Percentiles rank a stretch among this genome's conserved stretches.
Conservation (phyloP, 2,113 vertebrate genomes). For the Glareola pratincola region DNA sequence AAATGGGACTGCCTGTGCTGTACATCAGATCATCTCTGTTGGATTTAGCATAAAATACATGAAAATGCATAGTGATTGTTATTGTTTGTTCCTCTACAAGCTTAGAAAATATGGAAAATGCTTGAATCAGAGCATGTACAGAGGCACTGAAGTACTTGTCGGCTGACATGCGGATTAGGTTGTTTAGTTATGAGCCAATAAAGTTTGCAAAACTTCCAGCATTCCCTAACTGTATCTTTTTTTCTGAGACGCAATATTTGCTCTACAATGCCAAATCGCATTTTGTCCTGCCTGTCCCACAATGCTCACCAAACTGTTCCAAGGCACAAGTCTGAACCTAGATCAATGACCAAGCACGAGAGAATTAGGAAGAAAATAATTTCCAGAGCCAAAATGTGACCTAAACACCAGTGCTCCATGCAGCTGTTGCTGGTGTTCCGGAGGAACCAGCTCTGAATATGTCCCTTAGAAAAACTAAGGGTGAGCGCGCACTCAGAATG, state of each 20-base stretch:
- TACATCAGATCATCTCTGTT: neutral
- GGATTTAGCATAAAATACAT: neutral
- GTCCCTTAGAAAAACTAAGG: neutral
- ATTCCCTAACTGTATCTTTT: neutral
- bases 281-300: neutral
- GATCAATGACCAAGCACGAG: neutral
- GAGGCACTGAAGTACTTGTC: neutral
- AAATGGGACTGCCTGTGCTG: neutral
- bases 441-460: neutral
- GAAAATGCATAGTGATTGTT: neutral
- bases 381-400: neutral
- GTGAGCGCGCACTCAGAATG: neutral
- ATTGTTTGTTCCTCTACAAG: neutral
- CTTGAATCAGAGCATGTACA: neutral
- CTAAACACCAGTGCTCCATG: neutral
- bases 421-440: neutral
- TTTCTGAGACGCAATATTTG: neutral
- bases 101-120: neutral
- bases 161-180: neutral
- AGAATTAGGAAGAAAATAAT: neutral
- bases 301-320: neutral
- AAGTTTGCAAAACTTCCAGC: neutral
- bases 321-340: neutral
- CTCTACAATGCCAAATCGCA: neutral
- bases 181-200: neutral